These are phyloP conservation scores for Meloe dianella DNA, from an alignment of 2,888 invertebrate species.

Conservation along the genomic window DNA sequence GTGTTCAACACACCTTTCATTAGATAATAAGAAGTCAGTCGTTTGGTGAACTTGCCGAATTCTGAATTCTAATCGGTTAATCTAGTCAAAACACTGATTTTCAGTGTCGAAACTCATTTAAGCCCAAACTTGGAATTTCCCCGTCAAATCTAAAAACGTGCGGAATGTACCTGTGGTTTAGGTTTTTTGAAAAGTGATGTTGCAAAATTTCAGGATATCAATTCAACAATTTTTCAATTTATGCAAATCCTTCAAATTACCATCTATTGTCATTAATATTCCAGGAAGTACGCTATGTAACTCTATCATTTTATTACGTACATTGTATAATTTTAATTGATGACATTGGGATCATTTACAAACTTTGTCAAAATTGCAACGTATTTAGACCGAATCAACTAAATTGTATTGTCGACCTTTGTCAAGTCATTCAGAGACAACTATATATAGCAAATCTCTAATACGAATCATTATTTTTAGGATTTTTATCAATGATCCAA, in stretches of 20 bases:
- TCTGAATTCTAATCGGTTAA: too few relatives aligned
- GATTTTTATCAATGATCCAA: background rate
- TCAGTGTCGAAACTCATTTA: too few relatives aligned
- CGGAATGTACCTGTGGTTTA: too few relatives aligned
- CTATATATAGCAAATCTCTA: too few relatives aligned
- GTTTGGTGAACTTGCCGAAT: too few relatives aligned
- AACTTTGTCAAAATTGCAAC: background rate
- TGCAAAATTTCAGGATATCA: background rate
- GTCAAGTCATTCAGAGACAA: background rate
- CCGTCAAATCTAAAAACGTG: too few relatives aligned
- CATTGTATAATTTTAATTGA: background rate
- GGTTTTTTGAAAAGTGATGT: too few relatives aligned
- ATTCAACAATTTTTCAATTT: background rate
- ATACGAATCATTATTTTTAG: too few relatives aligned
- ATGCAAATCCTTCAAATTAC: background rate
- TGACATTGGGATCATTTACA: slow-evolving; percentile 3
- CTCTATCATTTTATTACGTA: background rate
- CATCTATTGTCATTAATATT: background rate
- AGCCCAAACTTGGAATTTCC: too few relatives aligned
- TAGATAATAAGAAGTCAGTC: too few relatives aligned
- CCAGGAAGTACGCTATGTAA: background rate
- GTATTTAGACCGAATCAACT: background rate
- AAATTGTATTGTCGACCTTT: background rate
- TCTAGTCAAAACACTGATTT: too few relatives aligned
- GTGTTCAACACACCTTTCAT: too few relatives aligned